Evolutionary conservation across 2,888 invertebrate species (phyloP).

Genomic region (Tetanocera ferruginea): DNA sequence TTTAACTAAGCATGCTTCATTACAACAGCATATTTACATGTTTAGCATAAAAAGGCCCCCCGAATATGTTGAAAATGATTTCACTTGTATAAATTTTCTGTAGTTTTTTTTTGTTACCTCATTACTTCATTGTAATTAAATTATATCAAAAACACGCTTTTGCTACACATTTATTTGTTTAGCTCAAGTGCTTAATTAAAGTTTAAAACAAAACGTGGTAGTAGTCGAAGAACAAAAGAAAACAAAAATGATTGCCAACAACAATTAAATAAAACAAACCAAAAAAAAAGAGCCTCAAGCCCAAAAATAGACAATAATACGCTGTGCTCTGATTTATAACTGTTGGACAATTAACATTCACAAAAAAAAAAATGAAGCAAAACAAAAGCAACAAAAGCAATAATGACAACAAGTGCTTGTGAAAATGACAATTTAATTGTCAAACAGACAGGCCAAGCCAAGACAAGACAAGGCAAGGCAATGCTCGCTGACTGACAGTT

Average conservation of each 20-base stretch:
- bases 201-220: constrained; percentile 30
- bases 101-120: too few species aligned
- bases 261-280: constrained; percentile 29
- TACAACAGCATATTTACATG: neutral
- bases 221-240: constrained; percentile 35
- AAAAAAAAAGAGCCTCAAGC: constrained; percentile 49
- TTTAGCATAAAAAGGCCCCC: constrained; percentile 16
- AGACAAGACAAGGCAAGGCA: constrained; percentile 37
- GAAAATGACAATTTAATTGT: constrained; percentile 68
- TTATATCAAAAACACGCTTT: constrained; percentile 37
- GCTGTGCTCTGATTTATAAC: constrained; percentile 62
- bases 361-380: constrained; percentile 26
- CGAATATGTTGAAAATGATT: neutral
- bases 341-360: constrained; percentile 64
- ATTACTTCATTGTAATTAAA: constrained; percentile 21
- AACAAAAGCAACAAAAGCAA: constrained; percentile 24
- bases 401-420: constrained; percentile 56
- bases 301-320: constrained; percentile 56
- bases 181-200: constrained; percentile 36
- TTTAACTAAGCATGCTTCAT: neutral
- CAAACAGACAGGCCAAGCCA: constrained; percentile 54
- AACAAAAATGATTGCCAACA: constrained; percentile 40
- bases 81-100: too few species aligned
- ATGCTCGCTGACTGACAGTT: constrained; percentile 17
- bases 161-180: constrained; percentile 23